Conservation (phyloP, 2,113 vertebrate genomes). For the Pyxicephalus adspersus region DNA sequence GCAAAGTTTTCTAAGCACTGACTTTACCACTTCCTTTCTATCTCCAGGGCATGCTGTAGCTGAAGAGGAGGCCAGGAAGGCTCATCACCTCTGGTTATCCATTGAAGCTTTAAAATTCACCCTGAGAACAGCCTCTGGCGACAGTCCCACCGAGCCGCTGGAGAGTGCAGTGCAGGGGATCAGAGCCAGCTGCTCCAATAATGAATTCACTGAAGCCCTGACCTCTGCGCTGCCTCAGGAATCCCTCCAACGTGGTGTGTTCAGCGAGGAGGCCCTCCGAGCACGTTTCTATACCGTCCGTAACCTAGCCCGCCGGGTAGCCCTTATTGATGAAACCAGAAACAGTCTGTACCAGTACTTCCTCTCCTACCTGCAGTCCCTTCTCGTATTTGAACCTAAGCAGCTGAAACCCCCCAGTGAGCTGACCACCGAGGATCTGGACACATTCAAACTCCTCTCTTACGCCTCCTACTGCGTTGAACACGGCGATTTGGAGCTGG, state of each 20-base stretch:
- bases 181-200: constrained; percentile 75
- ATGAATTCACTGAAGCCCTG: constrained; percentile 83
- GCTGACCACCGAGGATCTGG: constrained; percentile 79
- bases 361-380: constrained; percentile 91
- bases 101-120: constrained; percentile 87
- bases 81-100: constrained; percentile 94
- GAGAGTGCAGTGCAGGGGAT: constrained; percentile 78
- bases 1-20: too few relatives aligned
- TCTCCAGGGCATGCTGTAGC: constrained; percentile 84
- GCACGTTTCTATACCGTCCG: constrained; percentile 84
- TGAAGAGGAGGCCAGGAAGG: constrained; percentile 89
- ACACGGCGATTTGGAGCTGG: constrained; percentile 91
- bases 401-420: constrained; percentile 82
- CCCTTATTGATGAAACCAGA: constrained; percentile 89
- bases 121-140: constrained; percentile 76
- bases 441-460: constrained; percentile 88
- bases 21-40: neutral
- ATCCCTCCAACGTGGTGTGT: constrained; percentile 86
- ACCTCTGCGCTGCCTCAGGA: constrained; percentile 80
- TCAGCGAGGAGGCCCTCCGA: constrained; percentile 89
- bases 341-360: constrained; percentile 97
- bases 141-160: constrained; percentile 79
- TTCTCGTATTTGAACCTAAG: constrained; percentile 81
- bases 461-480: constrained; percentile 93
- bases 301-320: constrained; percentile 83